phyloP scores from a whole-genome alignment of 2,888 invertebrate species.

The Pasiphila rectangulata region DNA sequence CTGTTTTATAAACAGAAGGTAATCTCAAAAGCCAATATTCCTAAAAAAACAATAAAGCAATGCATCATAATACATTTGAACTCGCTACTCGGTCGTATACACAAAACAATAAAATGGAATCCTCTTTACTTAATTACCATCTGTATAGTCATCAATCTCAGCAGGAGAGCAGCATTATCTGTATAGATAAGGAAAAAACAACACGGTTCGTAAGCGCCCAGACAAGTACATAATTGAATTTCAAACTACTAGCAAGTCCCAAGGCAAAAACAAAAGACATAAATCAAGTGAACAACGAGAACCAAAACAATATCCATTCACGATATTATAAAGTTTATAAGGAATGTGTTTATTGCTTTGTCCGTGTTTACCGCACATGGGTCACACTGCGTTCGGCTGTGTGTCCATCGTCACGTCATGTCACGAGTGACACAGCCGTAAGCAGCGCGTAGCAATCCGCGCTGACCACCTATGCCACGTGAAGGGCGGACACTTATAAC shows the following conservation, averaged over 20 bases:
- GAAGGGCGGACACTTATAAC: no score
- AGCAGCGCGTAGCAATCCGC: no score
- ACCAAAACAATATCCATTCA: slow-evolving; percentile 33
- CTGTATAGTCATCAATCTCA: neutral
- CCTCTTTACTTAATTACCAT: neutral
- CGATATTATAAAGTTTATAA: slow-evolving; percentile 40
- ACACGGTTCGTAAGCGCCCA: neutral
- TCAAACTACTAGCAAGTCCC: slow-evolving; percentile 27
- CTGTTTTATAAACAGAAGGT: no score
- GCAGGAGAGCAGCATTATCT: neutral
- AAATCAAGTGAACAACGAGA: slow-evolving; percentile 36
- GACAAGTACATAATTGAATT: slow-evolving; percentile 26
- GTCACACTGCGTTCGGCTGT: no score
- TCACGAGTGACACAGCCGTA: no score
- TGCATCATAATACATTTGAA: neutral
- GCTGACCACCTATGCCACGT: no score
- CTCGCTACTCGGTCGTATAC: neutral
- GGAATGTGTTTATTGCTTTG: neutral
- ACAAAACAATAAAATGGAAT: neutral
- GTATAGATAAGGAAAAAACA: neutral
- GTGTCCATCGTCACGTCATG: no score
- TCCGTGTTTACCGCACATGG: neutral
- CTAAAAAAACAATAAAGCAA: no score
- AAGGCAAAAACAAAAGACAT: slow-evolving; percentile 34
- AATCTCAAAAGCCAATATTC: no score